These are phyloP conservation scores for Australoheros facetus DNA, from an alignment of 2,797 vertebrate genomes.

Conservation along the genomic window DNA sequence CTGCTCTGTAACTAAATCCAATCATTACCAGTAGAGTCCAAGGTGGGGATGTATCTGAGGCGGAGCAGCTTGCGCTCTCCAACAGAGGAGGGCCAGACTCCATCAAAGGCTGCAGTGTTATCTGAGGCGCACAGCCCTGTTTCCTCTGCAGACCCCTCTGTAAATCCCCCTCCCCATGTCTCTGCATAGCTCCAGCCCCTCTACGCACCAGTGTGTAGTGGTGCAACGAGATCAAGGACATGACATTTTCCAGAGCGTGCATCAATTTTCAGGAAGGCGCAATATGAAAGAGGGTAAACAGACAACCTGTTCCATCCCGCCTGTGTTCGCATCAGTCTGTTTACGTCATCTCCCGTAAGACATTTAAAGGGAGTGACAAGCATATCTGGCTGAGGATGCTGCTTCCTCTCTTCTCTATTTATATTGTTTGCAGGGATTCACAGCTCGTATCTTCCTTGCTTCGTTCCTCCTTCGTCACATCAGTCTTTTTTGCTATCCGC, in stretches of 20 bases:
- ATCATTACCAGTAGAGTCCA: conserved; percentile 74
- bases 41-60: conserved; percentile 62
- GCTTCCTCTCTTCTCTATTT: conserved; percentile 41
- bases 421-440: conserved; percentile 43
- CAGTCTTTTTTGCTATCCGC: conserved; percentile 17
- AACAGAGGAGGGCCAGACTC: conserved; percentile 55
- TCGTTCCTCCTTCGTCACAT: conserved; percentile 4
- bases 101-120: conserved; percentile 79
- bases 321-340: conserved; percentile 4
- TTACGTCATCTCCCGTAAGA: conserved; percentile 47
- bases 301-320: conserved; percentile 51
- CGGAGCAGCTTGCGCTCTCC: conserved; percentile 54
- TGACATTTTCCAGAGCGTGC: conserved; percentile 70
- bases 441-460: conserved; percentile 8
- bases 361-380: conserved; percentile 43
- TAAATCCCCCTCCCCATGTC: conserved; percentile 55
- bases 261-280: conserved; percentile 59
- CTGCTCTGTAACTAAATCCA: conserved; percentile 74
- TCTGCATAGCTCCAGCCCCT: conserved; percentile 43
- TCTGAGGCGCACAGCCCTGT: conserved; percentile 72
- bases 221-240: conserved; percentile 72
- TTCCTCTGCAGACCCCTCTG: conserved; percentile 65
- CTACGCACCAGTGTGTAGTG: conserved; percentile 56
- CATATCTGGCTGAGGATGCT: conserved; percentile 38
- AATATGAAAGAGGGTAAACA: conserved; percentile 64